Base-by-base conservation (phyloP, 1,140 invertebrate genomes). In the Tetramorium simillimum region DNA sequence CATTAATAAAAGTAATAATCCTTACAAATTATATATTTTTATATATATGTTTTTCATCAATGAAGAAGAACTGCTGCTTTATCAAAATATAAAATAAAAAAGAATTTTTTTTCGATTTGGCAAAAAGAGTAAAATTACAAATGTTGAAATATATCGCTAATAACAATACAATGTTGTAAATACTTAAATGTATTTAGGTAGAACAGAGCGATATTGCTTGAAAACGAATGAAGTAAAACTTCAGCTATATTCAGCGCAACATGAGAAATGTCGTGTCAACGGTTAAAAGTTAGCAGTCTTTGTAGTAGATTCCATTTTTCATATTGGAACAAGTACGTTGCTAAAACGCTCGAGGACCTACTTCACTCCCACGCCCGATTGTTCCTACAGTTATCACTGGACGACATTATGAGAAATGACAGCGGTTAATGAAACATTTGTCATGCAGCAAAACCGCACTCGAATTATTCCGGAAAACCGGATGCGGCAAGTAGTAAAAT, bases 371-470 rank as follows among this genome's bases (percentile, higher is more conserved):
- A 24, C n/a, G 37, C 16, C 49, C 46, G 63, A 56, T 70, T 53
- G 21, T 28, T 43, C 49, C 16, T 43, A 40, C 21, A 12, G 78
- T 70, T 81, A 81, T 81, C 65, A 40, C 21, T 40, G 53, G 49
- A 81, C 28, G 78, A 70, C 65, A 28, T 56, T 70, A 40, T 81
- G 78, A 81, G 65, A 56, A 81, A 81, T 81, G 78, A 81, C 78
- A 56, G 49, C 65, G 65, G 78, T 72, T 81, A 81, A 81, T 81
- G 78, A 81, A 81, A 81, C 65, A 72, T 81, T 72, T 81, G 65
- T 81, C 78, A 72, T 56, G 33, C 37, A 9, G 37, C 65, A 72
- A 81, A 70, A 72, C 49, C 37, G 63, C 37, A 72, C 37, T 69
- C 78, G 18, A 81, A 81, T 81, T 81, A 81, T 81, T 81, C 49